phyloP scores from a whole-genome alignment of 2,888 invertebrate genomes.

The Drosophila barbarae region DNA sequence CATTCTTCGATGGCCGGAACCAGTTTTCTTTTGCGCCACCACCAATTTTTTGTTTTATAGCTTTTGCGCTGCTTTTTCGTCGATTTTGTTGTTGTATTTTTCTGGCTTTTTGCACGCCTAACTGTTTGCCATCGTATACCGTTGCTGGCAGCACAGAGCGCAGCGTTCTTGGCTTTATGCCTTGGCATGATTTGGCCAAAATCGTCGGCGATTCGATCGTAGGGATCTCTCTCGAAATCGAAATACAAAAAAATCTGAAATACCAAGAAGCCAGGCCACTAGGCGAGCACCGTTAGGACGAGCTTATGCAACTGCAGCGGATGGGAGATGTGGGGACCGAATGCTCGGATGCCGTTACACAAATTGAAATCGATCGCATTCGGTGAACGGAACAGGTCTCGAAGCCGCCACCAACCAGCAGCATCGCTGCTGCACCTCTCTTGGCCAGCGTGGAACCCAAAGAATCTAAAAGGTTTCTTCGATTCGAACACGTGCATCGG shows the following conservation, averaged over 20 bases:
- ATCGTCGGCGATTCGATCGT: conserved; percentile 31
- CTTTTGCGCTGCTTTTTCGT: conserved; percentile 42
- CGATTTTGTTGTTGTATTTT: conserved; percentile 22
- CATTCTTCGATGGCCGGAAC: conserved; percentile 68
- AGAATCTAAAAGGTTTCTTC: conserved; percentile 10
- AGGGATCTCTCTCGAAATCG: conserved; percentile 23
- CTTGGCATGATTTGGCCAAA: conserved; percentile 61
- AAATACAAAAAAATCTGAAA: background rate
- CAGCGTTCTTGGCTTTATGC: conserved; percentile 49
- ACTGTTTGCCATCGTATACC: conserved; percentile 65
- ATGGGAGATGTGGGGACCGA: conserved; percentile 7
- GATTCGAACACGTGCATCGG: conserved; percentile 17
- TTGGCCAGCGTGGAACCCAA: conserved; percentile 4
- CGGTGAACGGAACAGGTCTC: conserved; percentile 34
- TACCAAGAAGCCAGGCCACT: conserved; percentile 3
- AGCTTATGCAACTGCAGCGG: conserved; percentile 38
- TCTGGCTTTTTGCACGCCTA: conserved; percentile 66
- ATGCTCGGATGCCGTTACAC: conserved; percentile 40
- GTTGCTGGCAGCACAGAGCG: conserved; percentile 48
- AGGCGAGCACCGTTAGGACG: conserved; percentile 24
- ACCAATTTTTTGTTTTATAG: conserved; percentile 52
- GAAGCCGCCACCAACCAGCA: background rate
- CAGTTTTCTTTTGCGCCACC: conserved; percentile 62
- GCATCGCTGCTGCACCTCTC: conserved; percentile 4
- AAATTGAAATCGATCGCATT: conserved; percentile 47